These are phyloP conservation scores for Zingel zingel DNA, from an alignment of 2,113 vertebrate species.

Conservation along the genomic window DNA sequence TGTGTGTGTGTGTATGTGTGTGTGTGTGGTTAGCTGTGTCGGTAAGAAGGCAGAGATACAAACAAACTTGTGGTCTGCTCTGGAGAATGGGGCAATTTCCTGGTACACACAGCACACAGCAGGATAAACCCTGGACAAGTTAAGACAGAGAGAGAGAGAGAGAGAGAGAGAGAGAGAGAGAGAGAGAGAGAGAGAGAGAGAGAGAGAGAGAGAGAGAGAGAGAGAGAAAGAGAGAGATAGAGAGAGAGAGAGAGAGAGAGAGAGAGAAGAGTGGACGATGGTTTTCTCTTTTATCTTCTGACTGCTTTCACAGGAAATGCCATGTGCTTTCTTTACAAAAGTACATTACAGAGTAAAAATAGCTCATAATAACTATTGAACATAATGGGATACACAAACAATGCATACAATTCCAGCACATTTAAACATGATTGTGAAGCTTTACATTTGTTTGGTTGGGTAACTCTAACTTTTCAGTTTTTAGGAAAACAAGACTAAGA, in stretches of 20 bases:
- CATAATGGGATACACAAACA: neutral
- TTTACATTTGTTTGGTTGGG: too few relatives aligned
- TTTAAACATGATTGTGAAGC: neutral
- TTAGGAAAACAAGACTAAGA: too few relatives aligned
- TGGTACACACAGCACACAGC: conserved; percentile 59
- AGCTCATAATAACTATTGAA: neutral
- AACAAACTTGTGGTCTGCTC: conserved; percentile 70
- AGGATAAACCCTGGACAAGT: conserved; percentile 65
- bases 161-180: neutral
- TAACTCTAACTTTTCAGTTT: neutral
- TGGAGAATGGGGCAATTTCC: conserved; percentile 74
- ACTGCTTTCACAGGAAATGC: conserved; percentile 17
- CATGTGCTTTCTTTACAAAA: neutral
- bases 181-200: conserved; percentile 26
- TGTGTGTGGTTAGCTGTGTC: conserved; percentile 48
- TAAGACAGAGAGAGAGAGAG: conserved; percentile 47
- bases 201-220: neutral
- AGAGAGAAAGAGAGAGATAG: conserved; percentile 11
- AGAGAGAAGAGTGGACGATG: neutral
- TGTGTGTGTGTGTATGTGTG: conserved; percentile 14
- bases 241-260: conserved; percentile 17
- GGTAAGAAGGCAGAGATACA: conserved; percentile 59
- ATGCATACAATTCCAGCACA: neutral
- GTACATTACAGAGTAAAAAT: neutral
- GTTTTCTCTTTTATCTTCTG: conserved; percentile 18